Percentiles rank a stretch among this genome's conserved stretches.
Evolutionary conservation across 2,797 vertebrate genomes (phyloP).

Genomic region (Rhinoraja longicauda): DNA sequence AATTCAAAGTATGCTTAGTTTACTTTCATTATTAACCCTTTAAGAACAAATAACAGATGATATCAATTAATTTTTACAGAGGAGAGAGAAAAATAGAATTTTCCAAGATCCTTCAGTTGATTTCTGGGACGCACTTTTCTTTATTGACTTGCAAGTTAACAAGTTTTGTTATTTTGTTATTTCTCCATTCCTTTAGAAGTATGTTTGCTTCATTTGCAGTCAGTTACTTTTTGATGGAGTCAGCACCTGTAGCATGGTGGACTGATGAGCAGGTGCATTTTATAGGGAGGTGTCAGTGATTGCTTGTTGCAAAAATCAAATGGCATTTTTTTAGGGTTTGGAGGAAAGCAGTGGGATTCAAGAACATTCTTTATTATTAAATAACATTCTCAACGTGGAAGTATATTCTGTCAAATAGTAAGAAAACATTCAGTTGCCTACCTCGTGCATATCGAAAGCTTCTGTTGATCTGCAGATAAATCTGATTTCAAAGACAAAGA

Average conservation of each 20-base stretch:
- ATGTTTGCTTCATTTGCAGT: background rate
- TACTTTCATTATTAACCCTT: conserved; percentile 25
- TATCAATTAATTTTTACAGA: background rate
- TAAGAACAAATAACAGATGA: background rate
- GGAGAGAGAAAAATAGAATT: background rate
- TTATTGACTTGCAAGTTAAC: background rate
- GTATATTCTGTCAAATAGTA: background rate
- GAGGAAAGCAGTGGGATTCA: background rate
- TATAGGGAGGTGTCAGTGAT: background rate
- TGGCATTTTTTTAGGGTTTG: background rate
- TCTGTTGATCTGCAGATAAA: background rate
- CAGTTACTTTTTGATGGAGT: too few relatives aligned
- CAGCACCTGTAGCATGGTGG: background rate
- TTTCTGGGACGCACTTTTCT: background rate
- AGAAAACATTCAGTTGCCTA: background rate
- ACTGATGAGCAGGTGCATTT: background rate
- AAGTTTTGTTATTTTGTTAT: background rate
- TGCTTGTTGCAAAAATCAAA: background rate
- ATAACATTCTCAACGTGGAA: background rate
- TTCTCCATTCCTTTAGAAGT: background rate
- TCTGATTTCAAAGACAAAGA: conserved; percentile 6
- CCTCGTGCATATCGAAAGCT: background rate
- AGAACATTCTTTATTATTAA: background rate
- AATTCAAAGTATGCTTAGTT: background rate
- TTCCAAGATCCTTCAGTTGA: background rate